phyloP scores from a whole-genome alignment of 2,113 vertebrate species.

The Athene noctua region DNA sequence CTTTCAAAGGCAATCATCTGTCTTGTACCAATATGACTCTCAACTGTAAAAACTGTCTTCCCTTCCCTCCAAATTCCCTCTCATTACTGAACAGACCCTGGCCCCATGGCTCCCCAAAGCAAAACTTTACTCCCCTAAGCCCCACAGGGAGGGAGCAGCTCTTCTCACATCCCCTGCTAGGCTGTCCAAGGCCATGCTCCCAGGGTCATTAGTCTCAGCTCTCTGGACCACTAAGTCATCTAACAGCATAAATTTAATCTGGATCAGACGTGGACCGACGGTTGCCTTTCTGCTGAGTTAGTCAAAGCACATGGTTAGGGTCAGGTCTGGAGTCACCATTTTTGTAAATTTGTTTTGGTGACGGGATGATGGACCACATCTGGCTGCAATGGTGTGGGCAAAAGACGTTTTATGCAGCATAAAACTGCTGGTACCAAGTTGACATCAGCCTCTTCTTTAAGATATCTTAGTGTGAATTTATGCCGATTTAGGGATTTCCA shows the following conservation, averaged over 20 bases:
- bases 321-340: neutral
- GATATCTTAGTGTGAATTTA: neutral
- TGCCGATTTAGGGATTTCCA: neutral
- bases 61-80: neutral
- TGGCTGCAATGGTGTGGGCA: neutral
- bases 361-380: neutral
- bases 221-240: neutral
- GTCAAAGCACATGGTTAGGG: rapidly evolving
- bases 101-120: neutral
- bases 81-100: neutral
- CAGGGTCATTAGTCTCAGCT: neutral
- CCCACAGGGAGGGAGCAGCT: neutral
- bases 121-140: neutral
- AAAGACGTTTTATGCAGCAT: neutral
- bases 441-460: neutral
- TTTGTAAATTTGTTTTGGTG: neutral
- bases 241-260: no score
- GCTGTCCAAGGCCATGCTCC: neutral
- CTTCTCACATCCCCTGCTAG: neutral
- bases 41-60: neutral
- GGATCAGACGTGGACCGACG: no score
- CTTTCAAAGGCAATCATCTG: neutral
- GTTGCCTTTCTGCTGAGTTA: neutral
- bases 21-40: rapidly evolving
- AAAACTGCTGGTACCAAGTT: neutral